These are phyloP conservation scores for Trachelus troglodyta DNA, from an alignment of 2,888 invertebrate genomes.

Conservation along the genomic window DNA sequence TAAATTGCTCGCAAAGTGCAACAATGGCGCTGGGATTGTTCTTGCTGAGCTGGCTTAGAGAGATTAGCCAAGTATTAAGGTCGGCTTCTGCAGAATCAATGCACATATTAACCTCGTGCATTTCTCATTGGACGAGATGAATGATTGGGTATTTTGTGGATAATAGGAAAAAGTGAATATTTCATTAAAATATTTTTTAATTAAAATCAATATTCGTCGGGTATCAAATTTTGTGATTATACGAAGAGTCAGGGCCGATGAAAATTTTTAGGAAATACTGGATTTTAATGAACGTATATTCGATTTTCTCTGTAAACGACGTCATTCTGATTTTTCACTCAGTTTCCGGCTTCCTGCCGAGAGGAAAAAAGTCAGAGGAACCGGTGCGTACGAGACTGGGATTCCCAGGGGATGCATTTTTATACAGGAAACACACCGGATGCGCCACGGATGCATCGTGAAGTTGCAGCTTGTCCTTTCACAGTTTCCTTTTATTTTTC, in stretches of 20 bases:
- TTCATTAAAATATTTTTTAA: not conserved
- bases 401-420: slow-evolving; percentile 9
- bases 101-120: slow-evolving; percentile 17
- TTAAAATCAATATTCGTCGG: not conserved
- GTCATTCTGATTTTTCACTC: not conserved
- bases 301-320: not conserved
- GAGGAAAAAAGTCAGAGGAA: not conserved
- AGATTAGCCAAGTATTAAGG: slow-evolving; percentile 23
- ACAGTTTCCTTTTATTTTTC: not conserved
- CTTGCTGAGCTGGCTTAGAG: slow-evolving; percentile 20
- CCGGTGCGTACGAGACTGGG: not conserved
- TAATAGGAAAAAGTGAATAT: not conserved
- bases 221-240: not conserved
- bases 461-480: not conserved
- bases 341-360: not conserved
- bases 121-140: not conserved
- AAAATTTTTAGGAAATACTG: not conserved
- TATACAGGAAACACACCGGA: slow-evolving; percentile 16
- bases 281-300: not conserved
- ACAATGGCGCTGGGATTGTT: slow-evolving; percentile 19
- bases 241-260: not conserved
- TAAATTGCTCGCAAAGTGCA: not conserved
- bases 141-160: not conserved
- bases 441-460: slow-evolving; percentile 15
- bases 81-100: slow-evolving; percentile 19